Conservation (phyloP, 2,888 invertebrate species). For the Euspilapteryx auroguttella region DNA sequence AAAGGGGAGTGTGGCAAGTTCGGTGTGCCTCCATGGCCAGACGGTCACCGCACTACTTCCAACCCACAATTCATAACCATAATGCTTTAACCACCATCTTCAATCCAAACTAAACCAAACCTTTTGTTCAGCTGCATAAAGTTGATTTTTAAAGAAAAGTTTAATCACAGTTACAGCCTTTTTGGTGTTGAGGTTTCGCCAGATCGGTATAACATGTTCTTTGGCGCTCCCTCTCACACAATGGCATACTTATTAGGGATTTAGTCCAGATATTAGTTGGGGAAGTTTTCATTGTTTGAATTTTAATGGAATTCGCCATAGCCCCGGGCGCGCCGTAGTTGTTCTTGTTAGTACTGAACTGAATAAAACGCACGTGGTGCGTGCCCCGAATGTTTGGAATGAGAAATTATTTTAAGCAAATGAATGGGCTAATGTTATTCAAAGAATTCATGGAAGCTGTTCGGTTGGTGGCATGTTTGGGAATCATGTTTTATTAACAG, state of each 20-base stretch:
- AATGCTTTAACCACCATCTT: no score
- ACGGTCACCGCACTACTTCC: conserved; percentile 52
- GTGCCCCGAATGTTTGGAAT: no score
- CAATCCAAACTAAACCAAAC: conserved; percentile 8
- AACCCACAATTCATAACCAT: no score
- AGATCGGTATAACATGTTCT: conserved; percentile 60
- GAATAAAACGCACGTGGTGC: no score
- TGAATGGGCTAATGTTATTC: no score
- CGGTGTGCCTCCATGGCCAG: conserved; percentile 60
- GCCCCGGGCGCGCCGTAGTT: conserved; percentile 33
- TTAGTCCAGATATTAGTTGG: conserved; percentile 62
- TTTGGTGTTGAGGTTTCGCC: conserved; percentile 11
- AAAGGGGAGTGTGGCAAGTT: conserved; percentile 56
- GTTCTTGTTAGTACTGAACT: conserved; percentile 12
- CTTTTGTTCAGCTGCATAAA: conserved; percentile 12
- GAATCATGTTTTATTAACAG: no score
- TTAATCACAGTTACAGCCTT: conserved; percentile 7
- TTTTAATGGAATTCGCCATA: conserved; percentile 55
- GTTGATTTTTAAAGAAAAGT: conserved; percentile 7
- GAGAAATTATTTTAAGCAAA: no score
- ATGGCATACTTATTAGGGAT: conserved; percentile 63
- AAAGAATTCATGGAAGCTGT: no score
- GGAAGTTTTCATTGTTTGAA: conserved; percentile 57
- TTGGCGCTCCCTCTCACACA: conserved; percentile 59
- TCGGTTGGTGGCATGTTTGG: no score